Conservation (phyloP, 2,797 vertebrate species). For the Sebastes diploproa region DNA sequence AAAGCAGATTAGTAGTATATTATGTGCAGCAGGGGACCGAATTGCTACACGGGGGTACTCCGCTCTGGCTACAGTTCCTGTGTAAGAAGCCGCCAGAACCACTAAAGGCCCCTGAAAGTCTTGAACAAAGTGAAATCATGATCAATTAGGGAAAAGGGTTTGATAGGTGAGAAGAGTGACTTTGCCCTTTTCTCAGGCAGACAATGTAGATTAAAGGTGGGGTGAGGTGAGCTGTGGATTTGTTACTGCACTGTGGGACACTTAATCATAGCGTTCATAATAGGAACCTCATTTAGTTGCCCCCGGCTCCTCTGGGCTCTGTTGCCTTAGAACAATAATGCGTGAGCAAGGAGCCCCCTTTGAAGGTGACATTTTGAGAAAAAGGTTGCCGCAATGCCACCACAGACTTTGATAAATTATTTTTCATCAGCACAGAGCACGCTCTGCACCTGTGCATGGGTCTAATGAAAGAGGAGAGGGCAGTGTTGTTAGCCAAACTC, state of each 20-base stretch:
- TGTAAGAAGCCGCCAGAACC: conserved; percentile 7
- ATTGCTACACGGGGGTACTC: neutral
- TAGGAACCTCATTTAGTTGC: conserved; percentile 68
- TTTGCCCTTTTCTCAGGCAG: conserved; percentile 70
- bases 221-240: conserved; percentile 61
- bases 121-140: conserved; percentile 49
- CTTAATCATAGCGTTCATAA: conserved; percentile 76
- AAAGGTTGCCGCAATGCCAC: conserved; percentile 73
- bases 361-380: conserved; percentile 76
- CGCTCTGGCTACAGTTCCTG: conserved; percentile 2
- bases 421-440: conserved; percentile 69
- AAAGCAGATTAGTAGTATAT: neutral
- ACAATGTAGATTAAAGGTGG: conserved; percentile 74
- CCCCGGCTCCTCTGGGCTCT: conserved; percentile 67
- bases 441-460: conserved; percentile 72
- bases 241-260: conserved; percentile 63
- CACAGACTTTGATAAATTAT: conserved; percentile 77
- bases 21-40: neutral
- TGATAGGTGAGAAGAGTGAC: conserved; percentile 67
- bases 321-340: conserved; percentile 75
- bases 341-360: conserved; percentile 61
- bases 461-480: conserved; percentile 69
- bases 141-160: conserved; percentile 54
- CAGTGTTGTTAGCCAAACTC: conserved; percentile 41
- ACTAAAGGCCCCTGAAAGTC: conserved; percentile 10